Evolutionary conservation across 23 tunicate species (phyloP).

Genomic region (Styela plicata): DNA sequence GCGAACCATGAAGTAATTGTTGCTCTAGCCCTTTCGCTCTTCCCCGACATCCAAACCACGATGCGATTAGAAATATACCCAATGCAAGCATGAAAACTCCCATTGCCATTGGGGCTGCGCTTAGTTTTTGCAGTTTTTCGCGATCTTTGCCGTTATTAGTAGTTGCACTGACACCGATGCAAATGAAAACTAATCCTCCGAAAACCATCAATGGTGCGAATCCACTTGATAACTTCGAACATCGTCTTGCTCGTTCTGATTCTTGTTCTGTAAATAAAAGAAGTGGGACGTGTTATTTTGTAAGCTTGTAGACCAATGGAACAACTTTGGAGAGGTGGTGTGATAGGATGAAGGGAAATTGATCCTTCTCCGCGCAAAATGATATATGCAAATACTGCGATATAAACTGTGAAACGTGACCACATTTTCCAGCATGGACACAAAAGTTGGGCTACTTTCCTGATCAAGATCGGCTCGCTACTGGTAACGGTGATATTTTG

Average conservation of each 20-base stretch:
- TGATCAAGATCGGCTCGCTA: no score
- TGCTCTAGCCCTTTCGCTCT: slow-evolving; percentile 59
- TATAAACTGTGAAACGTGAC: no score
- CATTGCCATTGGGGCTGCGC: slow-evolving; percentile 92
- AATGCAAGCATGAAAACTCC: slow-evolving; percentile 82
- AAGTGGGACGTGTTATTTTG: no score
- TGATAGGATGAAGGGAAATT: no score
- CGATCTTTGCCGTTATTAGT: slow-evolving; percentile 77
- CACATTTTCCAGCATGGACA: no score
- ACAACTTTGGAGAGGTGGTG: no score
- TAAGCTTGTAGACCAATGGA: no score
- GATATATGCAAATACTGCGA: no score
- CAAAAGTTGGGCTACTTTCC: no score
- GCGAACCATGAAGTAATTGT: slow-evolving; percentile 74
- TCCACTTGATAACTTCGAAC: slow-evolving; percentile 88
- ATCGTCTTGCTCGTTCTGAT: slow-evolving; percentile 78
- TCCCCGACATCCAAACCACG: slow-evolving; percentile 88
- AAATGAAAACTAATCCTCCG: slow-evolving; percentile 87
- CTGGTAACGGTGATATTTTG: no score
- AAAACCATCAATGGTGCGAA: slow-evolving; percentile 96
- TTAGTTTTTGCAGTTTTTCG: slow-evolving; percentile 50
- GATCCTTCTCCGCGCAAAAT: no score
- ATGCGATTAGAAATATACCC: slow-evolving; percentile 50
- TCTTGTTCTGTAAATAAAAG: slow-evolving; percentile 66
- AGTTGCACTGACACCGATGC: slow-evolving; percentile 88